phyloP scores from a whole-genome alignment of 2,113 vertebrate species.

The Struthidea cinerea region DNA sequence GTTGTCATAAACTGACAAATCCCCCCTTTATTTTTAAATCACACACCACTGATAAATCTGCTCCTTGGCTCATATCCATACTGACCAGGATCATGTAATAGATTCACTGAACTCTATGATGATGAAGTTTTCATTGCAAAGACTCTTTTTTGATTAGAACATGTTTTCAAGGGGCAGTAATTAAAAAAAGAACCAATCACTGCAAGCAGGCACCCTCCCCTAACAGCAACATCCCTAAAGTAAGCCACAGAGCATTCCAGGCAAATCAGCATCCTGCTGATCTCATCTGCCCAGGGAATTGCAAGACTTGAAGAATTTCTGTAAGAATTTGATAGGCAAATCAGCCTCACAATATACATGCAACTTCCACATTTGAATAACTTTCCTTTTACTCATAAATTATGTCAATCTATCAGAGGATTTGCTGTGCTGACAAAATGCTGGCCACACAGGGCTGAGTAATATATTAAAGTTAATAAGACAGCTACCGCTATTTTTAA shows the following conservation, averaged over 20 bases:
- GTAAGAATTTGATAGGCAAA: not conserved
- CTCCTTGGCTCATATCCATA: not conserved
- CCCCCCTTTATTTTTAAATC: not conserved
- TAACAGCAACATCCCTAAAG: not conserved
- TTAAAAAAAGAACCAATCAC: not conserved
- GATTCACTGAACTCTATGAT: not conserved
- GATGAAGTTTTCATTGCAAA: not conserved
- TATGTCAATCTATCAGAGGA: conserved; percentile 38
- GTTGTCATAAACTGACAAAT: not conserved
- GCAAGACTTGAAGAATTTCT: not conserved
- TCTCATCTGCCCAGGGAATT: not conserved
- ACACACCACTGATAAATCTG: not conserved
- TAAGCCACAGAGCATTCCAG: not conserved
- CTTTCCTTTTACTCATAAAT: conserved; percentile 31
- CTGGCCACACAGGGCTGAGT: not conserved
- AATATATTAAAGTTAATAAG: conserved; percentile 58
- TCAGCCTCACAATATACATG: not conserved
- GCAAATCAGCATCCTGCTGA: not conserved
- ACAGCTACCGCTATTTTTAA: conserved; percentile 48
- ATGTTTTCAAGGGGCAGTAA: not conserved
- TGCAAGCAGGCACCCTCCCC: not conserved
- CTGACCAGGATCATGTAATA: not conserved
- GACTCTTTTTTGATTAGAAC: not conserved
- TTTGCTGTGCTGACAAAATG: conserved; percentile 42
- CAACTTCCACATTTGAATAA: not conserved